Percentiles rank a stretch among this genome's conserved stretches.
These are phyloP conservation scores for Phylloscopus whistleri DNA, from an alignment of 2,113 vertebrate species.

Conservation along the genomic window DNA sequence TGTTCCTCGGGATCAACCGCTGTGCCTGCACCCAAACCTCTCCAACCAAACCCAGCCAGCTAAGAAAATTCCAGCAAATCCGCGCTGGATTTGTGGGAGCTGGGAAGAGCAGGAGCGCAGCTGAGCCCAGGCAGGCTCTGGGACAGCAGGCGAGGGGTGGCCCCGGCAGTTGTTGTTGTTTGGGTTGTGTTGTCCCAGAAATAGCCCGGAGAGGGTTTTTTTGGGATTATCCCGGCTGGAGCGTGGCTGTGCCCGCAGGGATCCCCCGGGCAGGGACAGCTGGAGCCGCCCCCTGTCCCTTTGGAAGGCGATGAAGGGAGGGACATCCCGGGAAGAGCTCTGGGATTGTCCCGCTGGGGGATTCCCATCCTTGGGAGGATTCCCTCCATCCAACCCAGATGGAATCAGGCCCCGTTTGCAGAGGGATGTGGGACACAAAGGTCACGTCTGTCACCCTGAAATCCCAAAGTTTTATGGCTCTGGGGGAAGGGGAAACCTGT, in stretches of 20 bases:
- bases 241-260: neutral
- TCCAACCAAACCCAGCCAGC: neutral
- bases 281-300: neutral
- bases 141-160: no score
- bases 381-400: accelerated
- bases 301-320: no score
- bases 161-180: neutral
- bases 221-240: neutral
- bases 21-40: neutral
- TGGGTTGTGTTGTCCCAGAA: neutral
- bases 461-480: accelerated
- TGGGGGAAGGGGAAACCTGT: neutral
- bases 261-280: neutral
- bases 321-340: no score
- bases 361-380: neutral
- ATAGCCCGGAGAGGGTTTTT: neutral
- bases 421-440: neutral
- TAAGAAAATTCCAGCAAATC: neutral
- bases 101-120: neutral
- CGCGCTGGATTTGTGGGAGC: neutral
- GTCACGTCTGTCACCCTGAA: no score
- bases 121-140: no score
- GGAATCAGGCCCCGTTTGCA: neutral
- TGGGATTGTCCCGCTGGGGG: no score
- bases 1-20: neutral